These are phyloP conservation scores for Buphagus erythrorhynchus DNA, from an alignment of 2,797 vertebrate genomes.

Conservation along the genomic window DNA sequence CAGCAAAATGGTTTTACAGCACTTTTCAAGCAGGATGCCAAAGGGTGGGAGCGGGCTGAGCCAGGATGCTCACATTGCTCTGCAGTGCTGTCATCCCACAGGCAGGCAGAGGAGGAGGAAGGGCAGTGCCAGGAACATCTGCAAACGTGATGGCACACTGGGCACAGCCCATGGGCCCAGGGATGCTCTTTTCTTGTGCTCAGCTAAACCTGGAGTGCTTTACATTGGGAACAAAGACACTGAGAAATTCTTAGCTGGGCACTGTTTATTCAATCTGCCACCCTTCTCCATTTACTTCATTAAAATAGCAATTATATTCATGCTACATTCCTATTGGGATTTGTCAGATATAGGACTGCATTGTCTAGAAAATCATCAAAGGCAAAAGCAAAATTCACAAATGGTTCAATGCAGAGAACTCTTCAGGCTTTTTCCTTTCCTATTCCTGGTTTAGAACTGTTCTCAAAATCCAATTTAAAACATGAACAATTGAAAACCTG, in stretches of 20 bases:
- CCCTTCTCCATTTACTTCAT: neutral
- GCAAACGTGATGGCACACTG: neutral
- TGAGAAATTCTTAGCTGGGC: neutral
- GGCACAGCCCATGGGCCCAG: neutral
- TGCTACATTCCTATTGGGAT: neutral
- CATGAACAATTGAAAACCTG: neutral
- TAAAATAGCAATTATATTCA: neutral
- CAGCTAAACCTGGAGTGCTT: neutral
- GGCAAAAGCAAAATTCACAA: neutral
- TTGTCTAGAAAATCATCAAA: neutral
- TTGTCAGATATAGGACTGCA: neutral
- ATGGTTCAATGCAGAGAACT: neutral
- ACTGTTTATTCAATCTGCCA: conserved; percentile 4
- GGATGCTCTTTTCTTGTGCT: neutral
- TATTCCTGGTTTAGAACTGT: neutral
- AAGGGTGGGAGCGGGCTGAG: neutral
- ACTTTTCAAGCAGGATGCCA: neutral
- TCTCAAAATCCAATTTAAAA: neutral
- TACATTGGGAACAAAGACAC: neutral
- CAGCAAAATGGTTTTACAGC: neutral
- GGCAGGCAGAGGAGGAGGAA: neutral
- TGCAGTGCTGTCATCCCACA: neutral
- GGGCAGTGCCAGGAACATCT: neutral
- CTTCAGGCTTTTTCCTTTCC: neutral
- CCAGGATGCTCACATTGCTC: neutral